Evolutionary conservation across 2,797 vertebrate species (phyloP).

Genomic region (Centroberyx gerrardi): DNA sequence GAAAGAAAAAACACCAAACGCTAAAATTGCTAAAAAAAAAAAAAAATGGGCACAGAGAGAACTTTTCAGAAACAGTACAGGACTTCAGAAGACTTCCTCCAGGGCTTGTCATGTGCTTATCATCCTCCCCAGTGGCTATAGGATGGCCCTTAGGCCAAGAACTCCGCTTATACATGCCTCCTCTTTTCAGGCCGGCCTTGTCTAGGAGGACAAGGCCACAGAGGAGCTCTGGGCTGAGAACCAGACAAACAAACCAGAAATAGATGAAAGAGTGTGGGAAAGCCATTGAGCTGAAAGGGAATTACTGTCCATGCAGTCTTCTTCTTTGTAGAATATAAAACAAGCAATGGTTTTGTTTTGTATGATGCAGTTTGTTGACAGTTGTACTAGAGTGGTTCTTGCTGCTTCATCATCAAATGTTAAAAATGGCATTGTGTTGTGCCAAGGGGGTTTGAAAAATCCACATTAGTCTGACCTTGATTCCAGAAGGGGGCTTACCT

Average conservation of each 20-base stretch:
- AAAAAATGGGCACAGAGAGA: constrained; percentile 23
- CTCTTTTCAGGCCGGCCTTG: constrained; percentile 50
- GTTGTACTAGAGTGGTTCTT: neutral
- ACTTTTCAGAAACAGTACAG: constrained; percentile 24
- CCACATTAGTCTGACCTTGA: constrained; percentile 43
- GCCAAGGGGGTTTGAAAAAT: constrained; percentile 33
- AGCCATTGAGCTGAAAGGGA: constrained; percentile 21
- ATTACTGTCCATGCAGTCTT: constrained; percentile 26
- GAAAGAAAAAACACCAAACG: constrained; percentile 21
- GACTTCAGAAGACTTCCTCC: constrained; percentile 45
- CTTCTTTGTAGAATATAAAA: constrained; percentile 27
- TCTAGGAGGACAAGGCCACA: constrained; percentile 42
- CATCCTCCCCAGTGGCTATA: constrained; percentile 53
- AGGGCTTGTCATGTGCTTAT: constrained; percentile 69
- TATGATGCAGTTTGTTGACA: constrained; percentile 1
- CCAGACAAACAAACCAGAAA: constrained; percentile 68
- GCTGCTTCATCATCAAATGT: neutral
- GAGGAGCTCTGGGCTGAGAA: constrained; percentile 47
- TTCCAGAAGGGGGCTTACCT: constrained; percentile 55
- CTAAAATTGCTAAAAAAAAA: neutral
- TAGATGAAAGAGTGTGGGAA: constrained; percentile 73
- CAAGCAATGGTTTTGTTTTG: constrained; percentile 19
- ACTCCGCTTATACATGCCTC: constrained; percentile 42
- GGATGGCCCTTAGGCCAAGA: constrained; percentile 38
- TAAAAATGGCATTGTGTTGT: constrained; percentile 14